These are phyloP conservation scores for Colletes latitarsis DNA, from an alignment of 1,140 invertebrate species.

Conservation along the genomic window DNA sequence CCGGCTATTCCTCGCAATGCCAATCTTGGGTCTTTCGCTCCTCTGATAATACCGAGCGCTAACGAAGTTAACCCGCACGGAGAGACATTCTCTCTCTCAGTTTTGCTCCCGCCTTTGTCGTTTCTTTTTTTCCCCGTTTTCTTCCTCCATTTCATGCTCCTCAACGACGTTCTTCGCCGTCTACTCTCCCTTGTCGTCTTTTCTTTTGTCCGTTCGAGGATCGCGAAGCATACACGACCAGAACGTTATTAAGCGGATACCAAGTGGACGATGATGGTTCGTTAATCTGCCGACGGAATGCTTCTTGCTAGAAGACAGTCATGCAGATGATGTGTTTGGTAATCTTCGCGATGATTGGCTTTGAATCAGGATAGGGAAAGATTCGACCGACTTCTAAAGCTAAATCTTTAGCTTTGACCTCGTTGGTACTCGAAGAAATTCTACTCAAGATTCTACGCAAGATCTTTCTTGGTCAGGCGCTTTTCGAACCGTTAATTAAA, in stretches of 20 bases:
- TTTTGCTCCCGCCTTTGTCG: neutral
- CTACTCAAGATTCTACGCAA: too few relatives aligned
- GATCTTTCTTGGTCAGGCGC: too few relatives aligned
- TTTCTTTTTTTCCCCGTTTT: neutral
- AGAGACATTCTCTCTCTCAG: slow-evolving; percentile 14
- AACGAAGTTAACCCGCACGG: slow-evolving; percentile 74
- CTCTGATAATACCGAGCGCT: slow-evolving; percentile 72
- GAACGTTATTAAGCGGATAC: slow-evolving; percentile 1
- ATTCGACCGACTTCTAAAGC: too few relatives aligned
- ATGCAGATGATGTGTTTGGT: too few relatives aligned
- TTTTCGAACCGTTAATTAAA: too few relatives aligned
- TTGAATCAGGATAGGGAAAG: too few relatives aligned
- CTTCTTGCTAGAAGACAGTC: neutral
- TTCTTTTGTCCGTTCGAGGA: neutral
- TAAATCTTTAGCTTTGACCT: too few relatives aligned
- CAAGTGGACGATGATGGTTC: neutral
- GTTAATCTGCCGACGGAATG: neutral
- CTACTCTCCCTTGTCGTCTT: slow-evolving; percentile 8
- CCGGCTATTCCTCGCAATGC: slow-evolving; percentile 71
- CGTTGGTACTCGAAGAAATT: too few relatives aligned
- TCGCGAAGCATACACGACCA: neutral
- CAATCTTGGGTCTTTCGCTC: slow-evolving; percentile 74
- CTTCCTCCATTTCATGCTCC: slow-evolving; percentile 44
- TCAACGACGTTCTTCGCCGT: slow-evolving; percentile 14
- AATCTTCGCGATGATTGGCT: too few relatives aligned